Percentiles rank a stretch among this genome's conserved stretches.
Evolutionary conservation across 2,888 invertebrate genomes (phyloP).

Genomic region (Apamea crenata): DNA sequence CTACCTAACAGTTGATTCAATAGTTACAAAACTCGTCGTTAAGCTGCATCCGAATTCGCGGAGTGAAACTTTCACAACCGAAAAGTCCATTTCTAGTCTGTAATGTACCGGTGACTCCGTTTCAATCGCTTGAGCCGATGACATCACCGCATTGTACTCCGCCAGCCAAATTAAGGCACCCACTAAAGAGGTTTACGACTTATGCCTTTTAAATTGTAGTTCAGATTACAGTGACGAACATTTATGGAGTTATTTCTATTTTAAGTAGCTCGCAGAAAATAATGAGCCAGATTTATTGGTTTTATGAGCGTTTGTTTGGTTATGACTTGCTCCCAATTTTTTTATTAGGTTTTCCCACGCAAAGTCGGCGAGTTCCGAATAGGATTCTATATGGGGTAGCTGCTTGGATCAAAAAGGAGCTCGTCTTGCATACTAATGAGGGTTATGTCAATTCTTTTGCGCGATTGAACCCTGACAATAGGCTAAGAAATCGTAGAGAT

Average conservation of each 20-base stretch:
- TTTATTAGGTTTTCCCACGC: constrained; percentile 20
- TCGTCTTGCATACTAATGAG: constrained; percentile 42
- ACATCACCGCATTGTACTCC: constrained; percentile 49
- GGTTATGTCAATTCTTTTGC: constrained; percentile 29
- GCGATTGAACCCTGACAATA: constrained; percentile 32
- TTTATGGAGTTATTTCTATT: constrained; percentile 44
- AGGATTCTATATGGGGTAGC: constrained; percentile 20
- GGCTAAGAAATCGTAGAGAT: constrained; percentile 8
- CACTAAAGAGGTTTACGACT: constrained; percentile 50
- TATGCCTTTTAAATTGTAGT: constrained; percentile 63
- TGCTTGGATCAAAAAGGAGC: constrained; percentile 34
- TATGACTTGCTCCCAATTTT: constrained; percentile 5
- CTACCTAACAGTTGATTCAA: constrained; percentile 30
- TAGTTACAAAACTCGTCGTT: constrained; percentile 35
- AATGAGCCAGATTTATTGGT: constrained; percentile 20
- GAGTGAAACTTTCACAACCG: constrained; percentile 50
- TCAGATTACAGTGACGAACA: constrained; percentile 46
- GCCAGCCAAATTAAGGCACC: constrained; percentile 47
- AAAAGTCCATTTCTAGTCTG: constrained; percentile 33
- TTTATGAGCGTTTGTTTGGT: constrained; percentile 7
- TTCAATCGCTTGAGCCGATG: constrained; percentile 34
- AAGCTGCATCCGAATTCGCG: constrained; percentile 25
- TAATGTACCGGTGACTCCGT: constrained; percentile 35
- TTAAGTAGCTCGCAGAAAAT: constrained; percentile 18
- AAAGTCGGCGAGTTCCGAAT: constrained; percentile 18